Evolutionary conservation across 2,113 vertebrate genomes (phyloP), one percentile per base, ranked within the genome.

Genomic region (Ciconia stormi): DNA sequence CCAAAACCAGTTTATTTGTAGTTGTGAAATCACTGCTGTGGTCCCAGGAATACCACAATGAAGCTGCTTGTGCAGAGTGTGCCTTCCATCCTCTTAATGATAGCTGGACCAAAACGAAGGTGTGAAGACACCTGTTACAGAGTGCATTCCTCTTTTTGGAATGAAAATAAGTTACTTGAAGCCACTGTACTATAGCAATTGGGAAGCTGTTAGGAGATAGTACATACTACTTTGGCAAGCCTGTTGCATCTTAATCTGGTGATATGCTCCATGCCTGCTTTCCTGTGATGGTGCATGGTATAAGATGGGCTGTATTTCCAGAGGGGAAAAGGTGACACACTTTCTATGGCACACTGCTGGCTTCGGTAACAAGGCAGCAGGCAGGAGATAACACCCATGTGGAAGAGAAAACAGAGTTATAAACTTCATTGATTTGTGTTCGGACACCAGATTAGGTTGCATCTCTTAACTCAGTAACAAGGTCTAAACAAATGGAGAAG

Each of bases 261-360:
- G 49, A 21, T 38, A 5, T 38, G 84, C n/a, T 50, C 58, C 10
- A 11, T 50, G 56, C 70, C 34, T 20, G 21, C n/a, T 80, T 23
- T 63, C 2, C 0, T 49, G 66, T 52, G 55, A 16, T 3, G 2
- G 27, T 34, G 19, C 0, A 0, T 70, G 38, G 26, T 29, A 2
- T 20, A 13, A 66, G 46, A 36, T 27, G 42, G 63, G 44, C 53
- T 59, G 16, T 63, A 67, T 59, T 66, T 50, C 63, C 52, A 9
- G 3, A 1, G 34, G 40, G 62, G 26, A 23, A 26, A 32, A 38
- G 26, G n/a, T 59, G 55, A 16, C 3, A 5, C n/a, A 22, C 46
- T 67, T 18, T 47, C 42, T 42, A 7, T 25, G 46, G 29, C 50
- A 32, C 0, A 2, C 30, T 82, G 34, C 61, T 79, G 86, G 34